Evolutionary conservation across 2,113 vertebrate species (phyloP).

Genomic region (Hemiprocne comata): DNA sequence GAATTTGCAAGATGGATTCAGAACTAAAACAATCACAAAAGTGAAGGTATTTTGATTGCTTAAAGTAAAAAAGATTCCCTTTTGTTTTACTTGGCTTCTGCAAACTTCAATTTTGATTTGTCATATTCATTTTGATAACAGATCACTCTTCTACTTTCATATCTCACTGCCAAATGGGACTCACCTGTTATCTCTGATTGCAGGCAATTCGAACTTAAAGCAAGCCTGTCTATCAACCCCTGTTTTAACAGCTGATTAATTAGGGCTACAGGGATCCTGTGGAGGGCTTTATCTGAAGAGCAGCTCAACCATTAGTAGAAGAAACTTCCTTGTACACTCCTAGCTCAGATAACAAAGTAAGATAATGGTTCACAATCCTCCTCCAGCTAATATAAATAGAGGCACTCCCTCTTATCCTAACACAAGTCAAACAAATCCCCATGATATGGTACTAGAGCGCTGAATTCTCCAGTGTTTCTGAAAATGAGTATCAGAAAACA

Average conservation of each 20-base stretch:
- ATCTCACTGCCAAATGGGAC: constrained; percentile 75
- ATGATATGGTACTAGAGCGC: not conserved
- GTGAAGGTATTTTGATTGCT: not conserved
- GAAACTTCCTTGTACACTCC: constrained; percentile 83
- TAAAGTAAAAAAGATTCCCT: not conserved
- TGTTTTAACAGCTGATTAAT: constrained; percentile 87
- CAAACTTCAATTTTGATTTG: constrained; percentile 59
- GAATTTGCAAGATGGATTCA: not conserved
- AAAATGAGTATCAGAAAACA: constrained; percentile 42
- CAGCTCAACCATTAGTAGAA: constrained; percentile 82
- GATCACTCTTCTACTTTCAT: constrained; percentile 67
- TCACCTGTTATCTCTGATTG: constrained; percentile 82
- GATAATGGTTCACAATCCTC: constrained; percentile 81
- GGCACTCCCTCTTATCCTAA: constrained; percentile 82
- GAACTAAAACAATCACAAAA: not conserved
- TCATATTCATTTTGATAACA: constrained; percentile 68
- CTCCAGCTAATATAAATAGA: constrained; percentile 81
- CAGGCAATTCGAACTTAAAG: constrained; percentile 82
- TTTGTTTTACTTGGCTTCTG: constrained; percentile 25
- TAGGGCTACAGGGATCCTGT: constrained; percentile 76
- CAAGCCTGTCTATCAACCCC: constrained; percentile 81
- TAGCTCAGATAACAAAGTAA: constrained; percentile 85
- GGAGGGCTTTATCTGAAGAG: constrained; percentile 85
- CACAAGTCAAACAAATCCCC: constrained; percentile 60
- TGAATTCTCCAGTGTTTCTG: constrained; percentile 53